Percentiles rank a stretch among this genome's conserved stretches.
phyloP scores from a whole-genome alignment of 2,113 vertebrate genomes.

The Petrocephalus microphthalmus region DNA sequence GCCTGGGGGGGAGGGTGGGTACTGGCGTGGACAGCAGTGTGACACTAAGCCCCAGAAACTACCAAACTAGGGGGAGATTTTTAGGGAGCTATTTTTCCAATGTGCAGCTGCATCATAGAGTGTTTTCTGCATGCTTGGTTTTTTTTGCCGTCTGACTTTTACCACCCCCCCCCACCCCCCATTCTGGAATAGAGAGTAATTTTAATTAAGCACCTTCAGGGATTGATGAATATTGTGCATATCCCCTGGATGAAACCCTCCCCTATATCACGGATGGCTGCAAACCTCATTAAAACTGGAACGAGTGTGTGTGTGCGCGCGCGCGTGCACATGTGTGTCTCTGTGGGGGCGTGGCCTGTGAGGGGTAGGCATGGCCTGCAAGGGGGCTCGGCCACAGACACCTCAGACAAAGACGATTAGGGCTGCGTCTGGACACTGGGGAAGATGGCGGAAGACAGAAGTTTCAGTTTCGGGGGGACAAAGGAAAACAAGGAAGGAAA shows the following conservation, averaged over 20 bases:
- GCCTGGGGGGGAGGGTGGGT: not conserved
- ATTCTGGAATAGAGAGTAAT: constrained; percentile 39
- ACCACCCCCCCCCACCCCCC: constrained; percentile 1
- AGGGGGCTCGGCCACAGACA: not conserved
- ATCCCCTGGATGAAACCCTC: constrained; percentile 33
- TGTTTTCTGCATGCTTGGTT: not conserved
- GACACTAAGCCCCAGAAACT: not conserved
- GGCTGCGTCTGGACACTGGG: not conserved
- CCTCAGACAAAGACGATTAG: not conserved
- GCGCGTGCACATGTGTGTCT: not conserved
- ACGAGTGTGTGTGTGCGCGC: constrained; percentile 33
- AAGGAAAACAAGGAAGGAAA: not conserved
- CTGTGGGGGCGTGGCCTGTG: not conserved
- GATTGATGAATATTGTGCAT: constrained; percentile 57
- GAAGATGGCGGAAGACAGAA: not conserved
- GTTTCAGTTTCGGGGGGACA: not conserved
- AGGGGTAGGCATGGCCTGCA: not conserved
- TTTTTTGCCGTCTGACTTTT: not conserved
- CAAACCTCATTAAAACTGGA: constrained; percentile 56
- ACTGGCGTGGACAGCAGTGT: not conserved
- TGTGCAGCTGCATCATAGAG: not conserved
- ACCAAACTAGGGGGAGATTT: not conserved
- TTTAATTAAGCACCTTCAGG: constrained; percentile 33
- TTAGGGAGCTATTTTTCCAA: not conserved
- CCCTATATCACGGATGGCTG: constrained; percentile 44